Conservation (phyloP, 2,113 vertebrate genomes). For the Cepphus grylle region DNA sequence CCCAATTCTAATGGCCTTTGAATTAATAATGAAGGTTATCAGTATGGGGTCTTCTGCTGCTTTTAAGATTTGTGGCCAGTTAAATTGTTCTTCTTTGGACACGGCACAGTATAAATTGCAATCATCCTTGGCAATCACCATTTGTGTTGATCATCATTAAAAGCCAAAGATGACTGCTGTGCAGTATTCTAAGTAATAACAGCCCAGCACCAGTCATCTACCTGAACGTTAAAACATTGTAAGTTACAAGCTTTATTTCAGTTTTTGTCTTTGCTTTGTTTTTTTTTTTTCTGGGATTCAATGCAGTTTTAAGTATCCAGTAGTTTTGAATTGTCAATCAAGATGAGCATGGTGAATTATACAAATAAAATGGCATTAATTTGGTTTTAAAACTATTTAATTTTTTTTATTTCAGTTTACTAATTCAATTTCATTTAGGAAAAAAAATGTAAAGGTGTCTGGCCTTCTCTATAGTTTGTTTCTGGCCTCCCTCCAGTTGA, state of each 20-base stretch:
- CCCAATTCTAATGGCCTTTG: background rate
- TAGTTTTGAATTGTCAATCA: background rate
- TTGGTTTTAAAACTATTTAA: background rate
- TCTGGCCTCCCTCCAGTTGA: background rate
- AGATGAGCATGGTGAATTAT: background rate
- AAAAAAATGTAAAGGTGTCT: background rate
- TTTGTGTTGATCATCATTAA: background rate
- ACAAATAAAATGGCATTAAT: background rate
- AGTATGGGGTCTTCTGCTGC: background rate
- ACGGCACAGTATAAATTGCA: background rate
- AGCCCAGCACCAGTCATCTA: background rate
- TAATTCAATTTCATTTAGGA: background rate
- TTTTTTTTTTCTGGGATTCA: background rate
- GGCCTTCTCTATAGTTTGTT: background rate
- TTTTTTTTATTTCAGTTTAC: background rate
- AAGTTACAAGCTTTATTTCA: background rate
- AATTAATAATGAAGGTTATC: background rate
- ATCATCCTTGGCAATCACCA: background rate
- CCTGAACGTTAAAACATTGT: background rate
- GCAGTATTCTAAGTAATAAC: background rate
- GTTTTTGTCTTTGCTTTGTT: background rate
- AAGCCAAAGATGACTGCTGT: background rate
- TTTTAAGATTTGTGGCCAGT: background rate
- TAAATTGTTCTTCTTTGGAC: background rate
- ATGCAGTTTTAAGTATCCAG: background rate